These are phyloP conservation scores for Carassius carassius DNA, from an alignment of 2,113 vertebrate species.

Conservation along the genomic window DNA sequence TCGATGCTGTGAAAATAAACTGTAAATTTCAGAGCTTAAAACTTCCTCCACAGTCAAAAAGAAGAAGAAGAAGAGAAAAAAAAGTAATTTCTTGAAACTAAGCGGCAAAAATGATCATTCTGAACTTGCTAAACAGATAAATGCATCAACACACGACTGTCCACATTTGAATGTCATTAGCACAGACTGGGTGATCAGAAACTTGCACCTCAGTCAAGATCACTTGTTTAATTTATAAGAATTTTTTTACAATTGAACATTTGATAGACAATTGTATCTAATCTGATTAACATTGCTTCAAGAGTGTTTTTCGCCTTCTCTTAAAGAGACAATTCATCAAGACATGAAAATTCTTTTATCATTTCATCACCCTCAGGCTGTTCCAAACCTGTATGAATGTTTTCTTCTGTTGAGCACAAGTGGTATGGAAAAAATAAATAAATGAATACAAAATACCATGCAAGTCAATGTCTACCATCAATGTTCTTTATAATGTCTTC, in stretches of 20 bases:
- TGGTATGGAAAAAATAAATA: not conserved
- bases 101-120: not conserved
- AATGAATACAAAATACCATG: not conserved
- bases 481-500: no score
- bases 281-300: not conserved
- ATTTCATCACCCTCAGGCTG: not conserved
- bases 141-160: not conserved
- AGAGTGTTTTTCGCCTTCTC: not conserved
- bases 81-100: not conserved
- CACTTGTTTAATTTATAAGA: not conserved
- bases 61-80: no score
- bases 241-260: not conserved
- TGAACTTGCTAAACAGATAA: not conserved
- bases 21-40: constrained; percentile 12
- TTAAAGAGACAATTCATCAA: not conserved
- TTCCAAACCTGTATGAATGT: not conserved
- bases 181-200: not conserved
- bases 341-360: not conserved
- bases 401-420: not conserved
- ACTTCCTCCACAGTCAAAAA: not conserved
- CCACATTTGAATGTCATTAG: not conserved
- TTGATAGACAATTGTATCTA: not conserved
- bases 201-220: not conserved
- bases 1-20: not conserved
- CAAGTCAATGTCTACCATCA: no score